phyloP scores from a whole-genome alignment of 2,797 vertebrate species.

The Alosa sapidissima region DNA sequence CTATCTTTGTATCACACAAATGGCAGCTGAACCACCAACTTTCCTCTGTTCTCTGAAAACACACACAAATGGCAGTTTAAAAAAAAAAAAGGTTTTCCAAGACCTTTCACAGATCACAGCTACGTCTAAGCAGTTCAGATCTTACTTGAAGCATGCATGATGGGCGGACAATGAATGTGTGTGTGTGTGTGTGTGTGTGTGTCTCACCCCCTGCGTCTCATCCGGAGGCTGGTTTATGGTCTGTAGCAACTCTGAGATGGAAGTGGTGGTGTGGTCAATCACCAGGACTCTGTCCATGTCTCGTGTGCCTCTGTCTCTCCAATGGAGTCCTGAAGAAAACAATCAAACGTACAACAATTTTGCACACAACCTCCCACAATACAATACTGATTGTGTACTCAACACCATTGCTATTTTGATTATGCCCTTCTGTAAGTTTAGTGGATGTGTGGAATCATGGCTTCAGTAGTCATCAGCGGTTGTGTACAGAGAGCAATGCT shows the following conservation, averaged over 20 bases:
- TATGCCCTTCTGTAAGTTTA: too few species aligned
- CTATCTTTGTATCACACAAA: slow-evolving; percentile 85
- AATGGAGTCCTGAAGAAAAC: slow-evolving; percentile 61
- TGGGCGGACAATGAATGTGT: neutral
- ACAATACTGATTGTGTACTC: too few species aligned
- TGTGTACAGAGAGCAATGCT: neutral
- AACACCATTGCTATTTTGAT: too few species aligned
- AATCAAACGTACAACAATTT: neutral
- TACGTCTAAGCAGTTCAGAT: neutral
- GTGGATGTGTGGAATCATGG: neutral
- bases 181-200: neutral
- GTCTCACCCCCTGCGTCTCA: slow-evolving; percentile 53
- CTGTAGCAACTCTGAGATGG: slow-evolving; percentile 75
- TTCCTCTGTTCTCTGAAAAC: slow-evolving; percentile 4
- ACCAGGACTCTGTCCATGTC: slow-evolving; percentile 73
- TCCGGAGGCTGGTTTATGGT: slow-evolving; percentile 76
- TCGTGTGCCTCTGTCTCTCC: slow-evolving; percentile 68
- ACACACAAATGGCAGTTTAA: neutral
- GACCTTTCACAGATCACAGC: too few species aligned
- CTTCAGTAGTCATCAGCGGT: neutral
- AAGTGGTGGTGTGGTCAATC: slow-evolving; percentile 78
- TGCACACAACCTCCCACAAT: neutral
- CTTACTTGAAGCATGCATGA: neutral
- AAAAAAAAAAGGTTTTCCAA: too few species aligned
- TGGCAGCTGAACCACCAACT: slow-evolving; percentile 73